These are phyloP conservation scores for Clarias macrocephalus DNA, from an alignment of 2,113 vertebrate species.

Conservation along the genomic window DNA sequence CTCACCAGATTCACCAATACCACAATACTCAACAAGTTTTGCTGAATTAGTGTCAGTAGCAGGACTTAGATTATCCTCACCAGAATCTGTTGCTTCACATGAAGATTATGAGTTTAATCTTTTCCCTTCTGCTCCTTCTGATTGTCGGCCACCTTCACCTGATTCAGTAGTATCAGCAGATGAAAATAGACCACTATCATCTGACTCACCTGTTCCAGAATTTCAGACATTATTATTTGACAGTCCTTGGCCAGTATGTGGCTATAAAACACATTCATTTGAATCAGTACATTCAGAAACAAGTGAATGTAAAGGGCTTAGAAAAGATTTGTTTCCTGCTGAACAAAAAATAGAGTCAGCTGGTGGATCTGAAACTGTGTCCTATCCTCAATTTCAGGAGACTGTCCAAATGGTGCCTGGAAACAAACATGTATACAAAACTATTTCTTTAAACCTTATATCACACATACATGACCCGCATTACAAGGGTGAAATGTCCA, in stretches of 20 bases:
- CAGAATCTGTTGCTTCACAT: constrained; percentile 52
- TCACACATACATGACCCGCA: constrained; percentile 66
- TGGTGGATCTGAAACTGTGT: neutral
- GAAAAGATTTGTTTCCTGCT: neutral
- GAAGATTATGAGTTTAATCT: constrained; percentile 44
- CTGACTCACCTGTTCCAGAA: constrained; percentile 59
- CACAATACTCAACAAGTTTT: constrained; percentile 41
- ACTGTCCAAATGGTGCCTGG: constrained; percentile 44
- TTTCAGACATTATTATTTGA: neutral
- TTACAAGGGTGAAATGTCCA: constrained; percentile 64
- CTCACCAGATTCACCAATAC: constrained; percentile 44
- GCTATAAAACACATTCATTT: constrained; percentile 30
- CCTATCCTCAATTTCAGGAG: constrained; percentile 2
- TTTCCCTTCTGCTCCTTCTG: neutral
- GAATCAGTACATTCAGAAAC: constrained; percentile 31
- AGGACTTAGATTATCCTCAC: constrained; percentile 43
- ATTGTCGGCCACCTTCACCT: constrained; percentile 40
- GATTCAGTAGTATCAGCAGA: constrained; percentile 47
- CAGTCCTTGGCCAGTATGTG: neutral
- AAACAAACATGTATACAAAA: constrained; percentile 58
- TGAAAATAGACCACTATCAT: constrained; percentile 45
- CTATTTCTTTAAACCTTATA: constrained; percentile 58
- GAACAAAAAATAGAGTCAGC: constrained; percentile 10
- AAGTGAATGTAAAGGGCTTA: constrained; percentile 4
- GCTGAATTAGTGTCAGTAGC: constrained; percentile 15